Conservation (phyloP, 1,140 invertebrate genomes). For the Trachymyrmex cornetzi region DNA sequence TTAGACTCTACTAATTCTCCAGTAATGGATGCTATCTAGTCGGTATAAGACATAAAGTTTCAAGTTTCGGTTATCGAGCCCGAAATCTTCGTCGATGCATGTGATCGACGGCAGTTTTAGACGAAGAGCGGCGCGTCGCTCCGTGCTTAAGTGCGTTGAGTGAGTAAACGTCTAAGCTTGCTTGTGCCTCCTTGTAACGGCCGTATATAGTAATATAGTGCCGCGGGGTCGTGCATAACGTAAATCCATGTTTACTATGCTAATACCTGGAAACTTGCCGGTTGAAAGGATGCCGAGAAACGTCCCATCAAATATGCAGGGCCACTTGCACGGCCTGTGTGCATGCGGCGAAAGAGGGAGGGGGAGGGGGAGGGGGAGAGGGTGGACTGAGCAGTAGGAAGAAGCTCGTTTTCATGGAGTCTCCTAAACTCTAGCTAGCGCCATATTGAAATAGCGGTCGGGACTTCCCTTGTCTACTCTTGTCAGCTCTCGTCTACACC, state of each 20-base stretch:
- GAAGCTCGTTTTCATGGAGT: slow-evolving; percentile 68
- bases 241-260: slow-evolving; percentile 85
- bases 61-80: neutral
- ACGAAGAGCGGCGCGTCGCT: slow-evolving; percentile 67
- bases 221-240: slow-evolving; percentile 75
- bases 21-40: neutral
- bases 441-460: slow-evolving; percentile 56
- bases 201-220: slow-evolving; percentile 68
- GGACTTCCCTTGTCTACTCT: slow-evolving; percentile 34
- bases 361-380: neutral
- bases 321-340: slow-evolving; percentile 76
- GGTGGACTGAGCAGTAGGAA: slow-evolving; percentile 38
- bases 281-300: slow-evolving; percentile 82
- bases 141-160: slow-evolving; percentile 74
- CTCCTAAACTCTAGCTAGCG: slow-evolving; percentile 47
- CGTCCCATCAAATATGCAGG: slow-evolving; percentile 83
- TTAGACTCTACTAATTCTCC: neutral
- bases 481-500: slow-evolving; percentile 49
- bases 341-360: neutral
- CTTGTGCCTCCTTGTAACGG: slow-evolving; percentile 67
- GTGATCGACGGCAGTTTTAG: slow-evolving; percentile 59
- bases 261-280: slow-evolving; percentile 83
- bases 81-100: slow-evolving; percentile 39
- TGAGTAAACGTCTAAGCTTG: slow-evolving; percentile 76
- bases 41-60: neutral